Evolutionary conservation across 2,888 invertebrate species (phyloP).

Genomic region (Drosophila anomelani): DNA sequence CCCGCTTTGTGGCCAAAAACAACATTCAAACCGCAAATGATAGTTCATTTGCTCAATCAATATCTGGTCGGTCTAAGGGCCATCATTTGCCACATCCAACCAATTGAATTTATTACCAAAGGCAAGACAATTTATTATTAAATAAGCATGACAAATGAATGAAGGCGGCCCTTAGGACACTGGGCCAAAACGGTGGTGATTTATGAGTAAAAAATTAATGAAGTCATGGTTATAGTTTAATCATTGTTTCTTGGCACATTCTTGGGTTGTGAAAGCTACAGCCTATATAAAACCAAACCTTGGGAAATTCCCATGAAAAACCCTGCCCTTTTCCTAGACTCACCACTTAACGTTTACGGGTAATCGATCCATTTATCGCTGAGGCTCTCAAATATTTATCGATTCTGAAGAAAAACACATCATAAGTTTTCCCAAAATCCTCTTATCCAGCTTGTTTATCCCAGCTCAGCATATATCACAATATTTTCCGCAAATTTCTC

Average conservation of each 20-base stretch:
- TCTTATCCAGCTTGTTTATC: slow-evolving; percentile 39
- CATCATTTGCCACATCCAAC: slow-evolving; percentile 56
- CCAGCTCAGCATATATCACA: slow-evolving; percentile 37
- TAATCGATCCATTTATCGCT: slow-evolving; percentile 34
- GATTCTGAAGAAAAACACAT: slow-evolving; percentile 34
- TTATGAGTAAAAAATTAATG: background rate
- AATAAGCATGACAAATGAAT: slow-evolving; percentile 62
- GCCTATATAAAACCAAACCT: background rate
- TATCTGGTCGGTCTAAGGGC: slow-evolving; percentile 34
- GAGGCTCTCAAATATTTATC: slow-evolving; percentile 38
- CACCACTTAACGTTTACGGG: slow-evolving; percentile 8
- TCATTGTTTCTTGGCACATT: background rate
- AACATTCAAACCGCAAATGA: slow-evolving; percentile 45
- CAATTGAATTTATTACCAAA: slow-evolving; percentile 63
- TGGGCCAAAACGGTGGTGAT: background rate
- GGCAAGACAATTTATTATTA: slow-evolving; percentile 61
- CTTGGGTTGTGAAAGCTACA: background rate
- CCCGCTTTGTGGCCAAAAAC: slow-evolving; percentile 21
- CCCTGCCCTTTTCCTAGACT: background rate
- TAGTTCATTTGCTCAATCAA: slow-evolving; percentile 65
- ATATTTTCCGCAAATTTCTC: slow-evolving; percentile 32
- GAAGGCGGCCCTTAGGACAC: background rate
- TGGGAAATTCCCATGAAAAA: background rate
- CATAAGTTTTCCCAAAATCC: slow-evolving; percentile 38
- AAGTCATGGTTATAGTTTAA: background rate